Conservation (phyloP, 2,113 vertebrate species). For the Sisor rabdophorus region DNA sequence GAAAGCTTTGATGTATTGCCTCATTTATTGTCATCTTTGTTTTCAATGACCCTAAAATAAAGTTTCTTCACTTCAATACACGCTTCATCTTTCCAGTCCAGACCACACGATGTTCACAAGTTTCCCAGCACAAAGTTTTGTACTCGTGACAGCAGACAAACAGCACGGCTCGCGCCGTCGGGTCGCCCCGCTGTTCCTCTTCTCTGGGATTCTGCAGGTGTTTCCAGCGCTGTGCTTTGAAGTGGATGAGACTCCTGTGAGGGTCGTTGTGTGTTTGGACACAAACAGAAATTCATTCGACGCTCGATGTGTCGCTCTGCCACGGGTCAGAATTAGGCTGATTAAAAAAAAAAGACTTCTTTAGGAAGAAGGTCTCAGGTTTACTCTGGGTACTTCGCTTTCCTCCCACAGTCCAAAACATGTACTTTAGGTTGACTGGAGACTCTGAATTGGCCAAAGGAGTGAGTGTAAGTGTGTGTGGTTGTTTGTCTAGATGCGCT, state of each 20-base stretch:
- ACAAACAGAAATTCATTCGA: conserved; percentile 1
- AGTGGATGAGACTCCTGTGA: conserved; percentile 2
- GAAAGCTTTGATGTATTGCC: neutral
- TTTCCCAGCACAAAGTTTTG: neutral
- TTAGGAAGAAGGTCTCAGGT: too few species aligned
- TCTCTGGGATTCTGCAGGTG: conserved; percentile 17
- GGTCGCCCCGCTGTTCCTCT: conserved; percentile 3
- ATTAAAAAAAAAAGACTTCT: too few species aligned
- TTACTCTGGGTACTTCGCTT: too few species aligned
- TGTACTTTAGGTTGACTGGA: too few species aligned
- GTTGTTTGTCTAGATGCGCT: too few species aligned
- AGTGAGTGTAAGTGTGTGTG: too few species aligned
- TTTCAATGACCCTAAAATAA: neutral
- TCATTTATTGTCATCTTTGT: neutral
- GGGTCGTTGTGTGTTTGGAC: neutral
- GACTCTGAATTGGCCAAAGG: too few species aligned
- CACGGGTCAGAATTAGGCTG: neutral
- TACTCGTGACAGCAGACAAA: neutral
- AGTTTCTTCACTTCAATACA: neutral
- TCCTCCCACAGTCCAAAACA: too few species aligned
- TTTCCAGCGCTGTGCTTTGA: conserved; percentile 8
- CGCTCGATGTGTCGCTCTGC: neutral
- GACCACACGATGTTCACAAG: neutral
- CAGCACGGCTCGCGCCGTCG: neutral
- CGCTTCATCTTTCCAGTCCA: neutral